A percentile compares a stretch with the other conserved stretches of the same genome.
phyloP scores from a whole-genome alignment of 2,888 invertebrate species.

The Lasioglossum lativentre region DNA sequence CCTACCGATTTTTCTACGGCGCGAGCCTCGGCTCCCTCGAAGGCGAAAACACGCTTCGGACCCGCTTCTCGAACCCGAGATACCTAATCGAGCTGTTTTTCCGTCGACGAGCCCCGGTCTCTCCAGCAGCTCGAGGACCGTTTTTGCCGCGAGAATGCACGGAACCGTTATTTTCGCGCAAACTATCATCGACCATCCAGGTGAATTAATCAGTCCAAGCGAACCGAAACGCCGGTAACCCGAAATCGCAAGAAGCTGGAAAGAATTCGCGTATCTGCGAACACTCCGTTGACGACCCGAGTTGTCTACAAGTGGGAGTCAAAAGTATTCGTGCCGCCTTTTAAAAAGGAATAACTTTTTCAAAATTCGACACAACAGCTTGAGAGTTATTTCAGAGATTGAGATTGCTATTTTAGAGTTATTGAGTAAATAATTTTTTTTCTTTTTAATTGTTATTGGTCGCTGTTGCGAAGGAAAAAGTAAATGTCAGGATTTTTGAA shows the following conservation, averaged over 20 bases:
- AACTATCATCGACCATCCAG: background rate
- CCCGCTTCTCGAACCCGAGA: background rate
- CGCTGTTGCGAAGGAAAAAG: too few species aligned
- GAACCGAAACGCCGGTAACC: background rate
- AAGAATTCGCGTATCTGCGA: background rate
- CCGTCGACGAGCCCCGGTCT: background rate
- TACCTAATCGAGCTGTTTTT: background rate
- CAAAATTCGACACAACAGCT: too few species aligned
- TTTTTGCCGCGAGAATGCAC: background rate
- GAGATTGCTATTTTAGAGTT: too few species aligned
- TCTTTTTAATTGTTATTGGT: too few species aligned
- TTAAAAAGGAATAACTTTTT: too few species aligned
- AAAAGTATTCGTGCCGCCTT: too few species aligned
- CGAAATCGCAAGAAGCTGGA: background rate
- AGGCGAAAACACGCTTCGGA: background rate
- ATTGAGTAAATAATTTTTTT: too few species aligned
- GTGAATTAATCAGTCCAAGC: background rate
- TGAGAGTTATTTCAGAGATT: too few species aligned
- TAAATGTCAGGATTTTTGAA: too few species aligned
- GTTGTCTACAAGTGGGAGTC: too few species aligned
- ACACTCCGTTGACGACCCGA: too few species aligned
- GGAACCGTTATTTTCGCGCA: background rate
- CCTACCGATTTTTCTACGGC: conserved; percentile 13
- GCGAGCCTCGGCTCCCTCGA: background rate
- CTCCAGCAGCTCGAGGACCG: background rate